Evolutionary conservation across 1,140 invertebrate species (phyloP).

Genomic region (Epicauta chinensis): DNA sequence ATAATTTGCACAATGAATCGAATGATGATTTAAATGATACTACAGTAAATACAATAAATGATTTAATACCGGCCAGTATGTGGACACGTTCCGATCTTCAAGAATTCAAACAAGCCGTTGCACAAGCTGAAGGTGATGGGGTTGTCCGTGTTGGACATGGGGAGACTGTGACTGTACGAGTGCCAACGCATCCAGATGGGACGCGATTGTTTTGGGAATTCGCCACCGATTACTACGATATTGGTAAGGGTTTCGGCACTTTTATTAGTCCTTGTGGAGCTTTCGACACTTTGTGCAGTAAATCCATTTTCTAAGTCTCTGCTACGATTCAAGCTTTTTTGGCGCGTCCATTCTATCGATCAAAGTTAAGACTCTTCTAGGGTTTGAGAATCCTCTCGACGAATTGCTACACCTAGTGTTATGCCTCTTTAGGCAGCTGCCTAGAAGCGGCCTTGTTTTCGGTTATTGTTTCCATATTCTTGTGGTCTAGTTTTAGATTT

Average conservation of each 20-base stretch:
- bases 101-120: constrained; percentile 85
- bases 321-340: no score
- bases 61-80: constrained; percentile 60
- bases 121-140: constrained; percentile 85
- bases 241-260: constrained; percentile 58
- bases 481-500: no score
- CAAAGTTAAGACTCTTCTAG: no score
- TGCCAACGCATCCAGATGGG: constrained; percentile 94
- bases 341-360: no score
- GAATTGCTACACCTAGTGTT: no score
- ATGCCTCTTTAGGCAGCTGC: no score
- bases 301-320: no score
- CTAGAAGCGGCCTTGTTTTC: no score
- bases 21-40: no score
- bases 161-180: constrained; percentile 94
- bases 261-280: constrained; percentile 8
- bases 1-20: no score
- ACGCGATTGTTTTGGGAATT: constrained; percentile 99
- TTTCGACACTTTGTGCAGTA: neutral
- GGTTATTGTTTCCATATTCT: no score
- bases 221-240: constrained; percentile 96
- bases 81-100: constrained; percentile 92
- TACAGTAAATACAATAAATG: neutral
- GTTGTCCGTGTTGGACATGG: constrained; percentile 95
- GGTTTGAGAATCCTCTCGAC: no score